Evolutionary conservation across 2,797 vertebrate genomes (phyloP).

Genomic region (Melanotaenia trifasciata): DNA sequence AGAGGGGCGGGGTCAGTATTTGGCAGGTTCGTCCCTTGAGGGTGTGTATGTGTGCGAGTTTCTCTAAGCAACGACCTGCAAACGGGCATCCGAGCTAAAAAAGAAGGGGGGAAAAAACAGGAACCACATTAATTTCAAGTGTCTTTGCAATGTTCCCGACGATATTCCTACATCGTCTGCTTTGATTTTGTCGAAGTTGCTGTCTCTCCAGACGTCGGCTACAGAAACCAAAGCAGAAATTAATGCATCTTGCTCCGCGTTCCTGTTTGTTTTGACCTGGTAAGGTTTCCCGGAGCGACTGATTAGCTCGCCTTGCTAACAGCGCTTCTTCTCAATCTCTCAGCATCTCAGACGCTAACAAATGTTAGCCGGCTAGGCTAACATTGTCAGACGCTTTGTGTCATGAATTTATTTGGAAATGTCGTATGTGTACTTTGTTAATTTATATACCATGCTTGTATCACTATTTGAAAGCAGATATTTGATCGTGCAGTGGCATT

Average conservation of each 20-base stretch:
- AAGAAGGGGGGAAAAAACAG: constrained; percentile 41
- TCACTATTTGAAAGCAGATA: neutral
- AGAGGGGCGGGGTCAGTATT: constrained; percentile 77
- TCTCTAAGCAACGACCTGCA: constrained; percentile 74
- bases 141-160: constrained; percentile 66
- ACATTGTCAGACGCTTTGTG: constrained; percentile 13
- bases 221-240: constrained; percentile 62
- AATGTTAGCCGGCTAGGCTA: constrained; percentile 64
- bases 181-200: constrained; percentile 50
- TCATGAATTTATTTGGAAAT: neutral
- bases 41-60: constrained; percentile 47
- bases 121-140: constrained; percentile 57
- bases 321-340: constrained; percentile 48
- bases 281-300: constrained; percentile 68
- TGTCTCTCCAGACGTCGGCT: constrained; percentile 49
- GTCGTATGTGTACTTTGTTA: rapidly evolving
- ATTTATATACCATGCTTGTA: rapidly evolving
- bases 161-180: constrained; percentile 32
- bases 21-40: constrained; percentile 78
- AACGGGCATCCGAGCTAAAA: constrained; percentile 70
- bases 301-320: constrained; percentile 70
- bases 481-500: neutral
- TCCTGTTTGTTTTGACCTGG: constrained; percentile 83
- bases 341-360: constrained; percentile 59
- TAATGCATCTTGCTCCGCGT: constrained; percentile 71